Evolutionary conservation across 2,888 invertebrate genomes (phyloP).

Genomic region (Limnephilus lunatus): DNA sequence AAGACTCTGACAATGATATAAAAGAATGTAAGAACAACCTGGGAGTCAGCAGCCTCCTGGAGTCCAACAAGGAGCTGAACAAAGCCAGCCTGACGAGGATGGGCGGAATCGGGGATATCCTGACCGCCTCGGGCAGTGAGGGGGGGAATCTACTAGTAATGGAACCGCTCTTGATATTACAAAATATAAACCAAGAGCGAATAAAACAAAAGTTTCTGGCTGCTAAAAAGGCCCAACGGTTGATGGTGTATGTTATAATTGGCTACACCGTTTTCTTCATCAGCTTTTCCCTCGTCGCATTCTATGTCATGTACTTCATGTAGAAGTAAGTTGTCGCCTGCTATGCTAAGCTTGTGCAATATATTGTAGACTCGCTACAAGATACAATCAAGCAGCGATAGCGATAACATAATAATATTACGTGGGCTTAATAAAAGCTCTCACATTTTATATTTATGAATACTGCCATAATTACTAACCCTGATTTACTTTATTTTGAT

Average conservation of each 20-base stretch:
- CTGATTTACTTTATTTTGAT: neutral
- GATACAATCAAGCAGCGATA: neutral
- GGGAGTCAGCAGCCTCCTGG: slow-evolving; percentile 62
- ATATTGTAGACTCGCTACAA: neutral
- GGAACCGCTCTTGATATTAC: slow-evolving; percentile 76
- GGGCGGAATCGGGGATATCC: slow-evolving; percentile 57
- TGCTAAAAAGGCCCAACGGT: slow-evolving; percentile 62
- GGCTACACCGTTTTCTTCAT: slow-evolving; percentile 78
- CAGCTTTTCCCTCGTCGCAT: slow-evolving; percentile 75
- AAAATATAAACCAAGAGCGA: slow-evolving; percentile 70
- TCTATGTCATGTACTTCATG: slow-evolving; percentile 77
- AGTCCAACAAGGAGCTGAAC: slow-evolving; percentile 58
- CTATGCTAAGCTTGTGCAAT: slow-evolving; percentile 23
- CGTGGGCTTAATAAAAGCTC: neutral
- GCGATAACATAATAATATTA: neutral
- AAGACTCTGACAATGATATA: slow-evolving; percentile 36
- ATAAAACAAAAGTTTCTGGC: slow-evolving; percentile 67
- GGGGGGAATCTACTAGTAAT: slow-evolving; percentile 72
- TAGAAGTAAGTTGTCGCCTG: slow-evolving; percentile 67
- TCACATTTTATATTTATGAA: slow-evolving; percentile 36
- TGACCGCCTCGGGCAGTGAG: slow-evolving; percentile 66
- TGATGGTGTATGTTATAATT: slow-evolving; percentile 76
- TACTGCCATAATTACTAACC: slow-evolving; percentile 8
- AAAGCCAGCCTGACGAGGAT: slow-evolving; percentile 47
- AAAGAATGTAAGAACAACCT: slow-evolving; percentile 41